Base-by-base conservation (phyloP, 2,888 invertebrate species). In the Oxyscelio sp. region DNA sequence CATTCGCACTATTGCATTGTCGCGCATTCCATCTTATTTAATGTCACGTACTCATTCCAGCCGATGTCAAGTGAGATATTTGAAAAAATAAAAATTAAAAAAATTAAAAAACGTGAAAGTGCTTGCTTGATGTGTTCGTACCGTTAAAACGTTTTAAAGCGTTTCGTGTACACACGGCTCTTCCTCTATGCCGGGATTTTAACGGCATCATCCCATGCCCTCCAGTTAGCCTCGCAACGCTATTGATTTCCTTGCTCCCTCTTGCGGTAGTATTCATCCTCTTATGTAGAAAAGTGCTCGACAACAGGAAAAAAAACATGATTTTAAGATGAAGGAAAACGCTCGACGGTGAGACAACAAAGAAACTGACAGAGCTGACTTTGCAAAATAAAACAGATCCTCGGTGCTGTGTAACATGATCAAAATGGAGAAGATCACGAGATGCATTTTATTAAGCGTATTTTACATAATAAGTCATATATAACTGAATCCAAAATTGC, bases 171-270 rank as follows among this genome's bases (percentile, higher is more conserved):
- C 84, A 84, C 70, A 84, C 75, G 75, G 71, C 56, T 84, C 75
- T 80, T 80, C 71, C 75, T 63, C 83, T 74, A 59, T 66, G 80
- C 78, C 24, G 80, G 79, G 84, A 84, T 84, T 84, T 84, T 84
- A 90, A 91, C 90, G 89, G 91, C 91, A 91, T 91, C 90, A 89
- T 91, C 88, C 90, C 90, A 85, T 89, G 83, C 91, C 90, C 89
- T 89, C 87, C 88, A 87, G 85, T 87, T 89, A 89, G 90, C 93
- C 93, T 94, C 93, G 94, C 94, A 94, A 94, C 94, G 94, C 94
- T 94, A 94, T 94, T 94, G 94, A 94, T 94, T 94, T 94, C 93
- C 94, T 92, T 91, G 90, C 90, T 92, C 91, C 90, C 90, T 89
- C 86, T 84, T 89, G 88, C 88, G 90, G 89, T 90, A 86, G 90